Evolutionary conservation across 2,113 vertebrate species (phyloP), one percentile per base, ranked within the genome.

Genomic region (Synchiropus splendidus): DNA sequence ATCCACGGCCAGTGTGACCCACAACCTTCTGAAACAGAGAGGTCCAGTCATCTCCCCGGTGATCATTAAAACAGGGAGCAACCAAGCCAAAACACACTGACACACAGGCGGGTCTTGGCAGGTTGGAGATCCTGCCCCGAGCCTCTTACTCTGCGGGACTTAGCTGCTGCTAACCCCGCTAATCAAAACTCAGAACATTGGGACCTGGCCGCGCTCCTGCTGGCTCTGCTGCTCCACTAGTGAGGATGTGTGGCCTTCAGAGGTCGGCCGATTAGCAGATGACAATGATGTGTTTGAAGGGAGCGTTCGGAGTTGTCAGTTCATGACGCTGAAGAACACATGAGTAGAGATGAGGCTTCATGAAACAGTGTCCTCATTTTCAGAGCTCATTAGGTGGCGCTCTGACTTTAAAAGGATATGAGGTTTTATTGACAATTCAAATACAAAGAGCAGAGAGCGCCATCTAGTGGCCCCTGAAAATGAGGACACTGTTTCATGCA

Each of bases 111-210:
- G 21, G 4, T 4, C 8, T 27, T 27, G 21, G 21, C 21, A 27
- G 4, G 21, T 27, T 27, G 21, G n/a, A 4, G 21, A 27, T 27
- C 21, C 21, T 8, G 4, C 4, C 21, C 21, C 21, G 21, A 62
- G 50, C 64, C 49, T 63, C 59, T 69, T 56, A 69, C 49, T 60
- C 64, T 45, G 36, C 48, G 47, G 36, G 64, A 64, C 54, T 79
- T 75, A 66, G 49, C 57, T 37, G 21, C 39, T 33, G 36, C 54
- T 64, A 33, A 64, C 54, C 59, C 59, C 41, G 43, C 58, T 77
- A 73, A 75, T 64, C 16, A 64, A 66, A 67, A 63, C 60, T 17
- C 42, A 54, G 75, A 70, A 78, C 72, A 77, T 71, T 40, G 56
- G 45, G 65, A 64, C 40, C 51, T 72, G 70, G 72, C 74, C 36